Evolutionary conservation across 2,797 vertebrate genomes (phyloP), one percentile per base, ranked within the genome.

Genomic region (Lindbergichthys nudifrons): DNA sequence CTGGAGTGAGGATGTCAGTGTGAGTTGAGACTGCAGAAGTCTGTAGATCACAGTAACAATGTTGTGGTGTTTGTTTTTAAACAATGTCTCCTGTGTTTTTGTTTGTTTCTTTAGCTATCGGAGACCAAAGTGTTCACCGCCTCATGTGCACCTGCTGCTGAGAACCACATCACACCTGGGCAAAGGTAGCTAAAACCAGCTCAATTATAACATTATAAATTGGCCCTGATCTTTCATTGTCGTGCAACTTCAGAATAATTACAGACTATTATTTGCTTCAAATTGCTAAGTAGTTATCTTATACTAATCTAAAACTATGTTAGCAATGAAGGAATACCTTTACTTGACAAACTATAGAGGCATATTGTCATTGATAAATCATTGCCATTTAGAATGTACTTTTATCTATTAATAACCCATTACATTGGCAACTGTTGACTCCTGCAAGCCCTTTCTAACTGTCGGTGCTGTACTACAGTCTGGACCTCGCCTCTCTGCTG

Each of bases 1-100:
- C 64, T 99, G 98, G 97, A 97, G 94, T 82, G 97, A 98, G 90
- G 97, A 99, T 79, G 96, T 98, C 90, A 96, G 97, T 95, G 83
- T 85, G 65, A 92, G 90, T 91, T 87, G 18, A 68, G 60, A 58
- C 69, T 73, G 50, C 4, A 46, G 15, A 51, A 39, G 15, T 46
- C 36, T 46, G 10, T 30, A 4, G 30, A 5, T 41, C 21, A 15
- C n/a, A 51, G 16, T 9, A 2, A 7, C 32, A 36, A 23, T 14
- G 13, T 50, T 42, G n/a, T 57, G 5, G 1, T 68, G 13, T 18
- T 5, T 13, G 36, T 41, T 21, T 36, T 39, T 2, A 42, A 77
- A 68, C 50, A 36, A 32, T 59, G 12, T 72, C 26, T 70, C 12
- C 3, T 77, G 10, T 70, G 2, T 21, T 42, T 10, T 43, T 61